Base-by-base conservation (phyloP, 2,888 invertebrate species). In the Stenoptilia bipunctidactyla region DNA sequence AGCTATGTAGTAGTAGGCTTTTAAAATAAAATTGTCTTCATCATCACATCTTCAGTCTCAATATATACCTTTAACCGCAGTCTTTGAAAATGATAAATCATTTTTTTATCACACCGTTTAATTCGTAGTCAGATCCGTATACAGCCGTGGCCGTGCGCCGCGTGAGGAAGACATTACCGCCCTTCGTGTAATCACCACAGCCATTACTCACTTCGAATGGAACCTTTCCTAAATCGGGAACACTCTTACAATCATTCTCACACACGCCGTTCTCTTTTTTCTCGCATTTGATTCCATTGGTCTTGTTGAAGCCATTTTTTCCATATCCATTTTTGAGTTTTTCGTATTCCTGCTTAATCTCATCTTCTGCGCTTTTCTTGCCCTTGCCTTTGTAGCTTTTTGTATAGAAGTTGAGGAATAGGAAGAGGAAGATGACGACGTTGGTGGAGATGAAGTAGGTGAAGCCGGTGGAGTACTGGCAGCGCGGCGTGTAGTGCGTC, bases 361-460 rank as follows among this genome's bases (percentile, higher is more conserved):
- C 61, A 36, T 55, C 70, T 36, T 62, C 65, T 0, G 53, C 47
- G 14, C 34, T 34, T 13, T 13, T 34, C 13, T 14, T 34, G 13
- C 34, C 13, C 14, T 34, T 34, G 12, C n/a, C 30, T 30, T 73
- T 79, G 61, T 90, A 90, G 45, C 85, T 87, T 43, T 84, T 85
- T 1, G 85, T 58, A 58, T 90, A 90, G 61, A 90, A 90, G 50
- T 88, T 87, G 34, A 87, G 82, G 58, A 91, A 91, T 27, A 91
- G 76, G 49, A 89, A 85, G 0, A 90, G 73, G 55, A 90, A 90
- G 15, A 89, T 75, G 0, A 70, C 62, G 1, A 89, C 83, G 57
- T 90, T 90, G 10, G 85, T 61, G 1, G 79, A 70, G 66, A 68
- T 83, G 46, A 82, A 82, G 52, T 83, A 83, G 0, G 88, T 85